Base-by-base conservation (phyloP, 2,113 vertebrate species). In the Tyrannus savana region DNA sequence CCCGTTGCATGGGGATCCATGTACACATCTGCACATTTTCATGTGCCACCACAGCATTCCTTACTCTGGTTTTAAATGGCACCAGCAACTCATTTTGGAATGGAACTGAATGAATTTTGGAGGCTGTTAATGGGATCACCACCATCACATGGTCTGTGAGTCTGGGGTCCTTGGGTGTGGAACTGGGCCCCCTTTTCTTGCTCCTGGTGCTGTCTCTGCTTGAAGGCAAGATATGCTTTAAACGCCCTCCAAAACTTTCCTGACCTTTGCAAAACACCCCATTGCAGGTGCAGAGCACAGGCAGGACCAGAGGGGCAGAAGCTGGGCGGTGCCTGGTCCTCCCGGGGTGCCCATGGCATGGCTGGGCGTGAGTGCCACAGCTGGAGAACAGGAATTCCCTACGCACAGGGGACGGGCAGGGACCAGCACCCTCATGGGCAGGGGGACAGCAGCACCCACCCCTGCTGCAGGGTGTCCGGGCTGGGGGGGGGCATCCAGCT, bases 91-190 rank as follows among this genome's bases (percentile, higher is more conserved):
- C 24, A 17, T 37, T 81, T 22, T 42, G 63, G 60, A 60, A 44
- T 27, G 33, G 52, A 76, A 66, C 18, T n/a, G 53, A 27, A 7
- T 1, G 3, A 30, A 9, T 31, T 52, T 62, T 69, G 24, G 19
- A 30, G 35, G 9, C 24, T 77, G 12, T 22, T 52, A 7, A 55
- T 30, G 46, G 46, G 37, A 71, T 39, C 73, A 52, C 8, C 52
- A 10, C 16, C 13, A 19, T 4, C 12, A 25, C 2, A 4, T 17
- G 33, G 14, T 52, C 35, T n/a, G 18, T 0, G 1, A 21, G 9
- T 25, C 39, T 75, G 62, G 31, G 15, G 10, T 56, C 24, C 2
- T 1, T 37, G 46, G 17, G 4, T 41, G 31, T 1, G 3, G 22
- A 53, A 41, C 28, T 64, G 44, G 7, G 5, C 4, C 9, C 9